phyloP scores from a whole-genome alignment of 2,113 vertebrate genomes.

The Phainopepla nitens region DNA sequence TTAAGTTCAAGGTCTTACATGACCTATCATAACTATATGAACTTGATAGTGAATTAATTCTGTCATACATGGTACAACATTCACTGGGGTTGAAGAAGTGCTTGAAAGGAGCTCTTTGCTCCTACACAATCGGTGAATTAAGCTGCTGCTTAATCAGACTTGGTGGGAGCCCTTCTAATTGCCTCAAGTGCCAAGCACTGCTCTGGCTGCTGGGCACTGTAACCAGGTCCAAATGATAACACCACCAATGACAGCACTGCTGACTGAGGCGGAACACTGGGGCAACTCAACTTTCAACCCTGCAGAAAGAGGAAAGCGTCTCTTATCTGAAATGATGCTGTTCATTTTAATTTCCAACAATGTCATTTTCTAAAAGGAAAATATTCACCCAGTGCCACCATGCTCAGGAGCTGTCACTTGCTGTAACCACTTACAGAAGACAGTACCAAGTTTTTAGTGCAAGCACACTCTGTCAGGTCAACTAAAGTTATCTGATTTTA shows the following conservation, averaged over 20 bases:
- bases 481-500: not conserved
- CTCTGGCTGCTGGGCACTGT: not conserved
- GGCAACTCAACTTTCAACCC: not conserved
- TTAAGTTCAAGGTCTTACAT: not conserved
- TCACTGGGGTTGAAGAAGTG: rapidly evolving
- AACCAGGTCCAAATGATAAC: not conserved
- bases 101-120: not conserved
- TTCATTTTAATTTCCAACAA: not conserved
- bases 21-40: not conserved
- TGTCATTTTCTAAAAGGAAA: not conserved
- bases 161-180: not conserved
- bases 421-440: not conserved
- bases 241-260: not conserved
- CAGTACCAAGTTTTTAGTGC: not conserved
- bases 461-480: not conserved
- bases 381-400: not conserved
- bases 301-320: not conserved
- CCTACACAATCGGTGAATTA: not conserved
- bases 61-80: not conserved
- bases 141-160: not conserved
- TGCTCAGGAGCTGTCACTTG: not conserved
- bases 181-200: not conserved
- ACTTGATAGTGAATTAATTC: not conserved
- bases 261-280: not conserved
- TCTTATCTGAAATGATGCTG: not conserved